Evolutionary conservation across 2,888 invertebrate species (phyloP).

Genomic region (Hypselothyrea guttata): DNA sequence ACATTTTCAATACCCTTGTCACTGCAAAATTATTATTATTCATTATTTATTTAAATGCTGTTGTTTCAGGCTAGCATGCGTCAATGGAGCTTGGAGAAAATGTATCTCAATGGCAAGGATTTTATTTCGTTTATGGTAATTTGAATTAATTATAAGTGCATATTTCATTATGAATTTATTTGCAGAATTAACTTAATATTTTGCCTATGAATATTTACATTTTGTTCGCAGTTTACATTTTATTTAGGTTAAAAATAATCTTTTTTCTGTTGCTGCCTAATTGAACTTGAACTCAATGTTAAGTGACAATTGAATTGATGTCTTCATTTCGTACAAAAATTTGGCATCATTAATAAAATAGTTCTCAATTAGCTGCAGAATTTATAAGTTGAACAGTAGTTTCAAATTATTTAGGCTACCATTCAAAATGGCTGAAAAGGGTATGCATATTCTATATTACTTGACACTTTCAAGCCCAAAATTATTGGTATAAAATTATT

Average conservation of each 20-base stretch:
- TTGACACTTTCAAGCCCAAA: too few relatives aligned
- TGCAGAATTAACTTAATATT: too few relatives aligned
- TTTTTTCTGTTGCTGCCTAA: conserved; percentile 29
- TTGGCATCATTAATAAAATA: conserved; percentile 22
- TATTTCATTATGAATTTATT: too few relatives aligned
- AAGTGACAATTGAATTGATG: conserved; percentile 64
- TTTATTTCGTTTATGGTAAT: too few relatives aligned
- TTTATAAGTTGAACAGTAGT: conserved; percentile 1
- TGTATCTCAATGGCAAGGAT: too few relatives aligned
- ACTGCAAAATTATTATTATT: conserved; percentile 18
- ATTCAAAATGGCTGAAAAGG: too few relatives aligned
- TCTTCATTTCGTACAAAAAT: conserved; percentile 55
- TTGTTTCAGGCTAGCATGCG: too few relatives aligned
- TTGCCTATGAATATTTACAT: not conserved
- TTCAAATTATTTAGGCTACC: conserved; percentile 5
- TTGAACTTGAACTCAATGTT: conserved; percentile 66
- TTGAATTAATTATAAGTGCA: too few relatives aligned
- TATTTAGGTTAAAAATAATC: conserved; percentile 3
- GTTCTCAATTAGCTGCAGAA: not conserved
- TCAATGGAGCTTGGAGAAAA: too few relatives aligned
- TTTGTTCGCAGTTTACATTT: not conserved
- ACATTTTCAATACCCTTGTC: conserved; percentile 1
- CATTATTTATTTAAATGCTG: conserved; percentile 10
- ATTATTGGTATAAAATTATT: too few relatives aligned
- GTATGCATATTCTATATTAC: too few relatives aligned